Base-by-base conservation (phyloP, 1,140 invertebrate species). In the Microplitis demolitor region DNA sequence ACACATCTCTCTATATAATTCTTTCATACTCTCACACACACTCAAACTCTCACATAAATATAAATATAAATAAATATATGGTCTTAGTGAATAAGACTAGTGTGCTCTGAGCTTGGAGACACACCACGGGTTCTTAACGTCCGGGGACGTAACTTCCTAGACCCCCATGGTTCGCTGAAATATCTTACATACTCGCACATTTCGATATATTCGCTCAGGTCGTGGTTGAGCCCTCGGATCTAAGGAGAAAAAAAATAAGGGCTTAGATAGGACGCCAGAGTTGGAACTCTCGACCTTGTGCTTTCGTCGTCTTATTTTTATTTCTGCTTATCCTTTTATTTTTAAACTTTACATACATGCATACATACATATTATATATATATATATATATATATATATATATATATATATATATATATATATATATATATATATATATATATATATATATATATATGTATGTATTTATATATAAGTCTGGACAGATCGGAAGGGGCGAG, bases 401-500 rank as follows among this genome's bases (percentile, higher is more conserved):
- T 1, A 1, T 1, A 37, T 56, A 37, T 56, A 56, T 69, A 5
- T 56, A 34, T 69, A 14, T 11, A 45, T 11, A 45, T 45, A 8
- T 45, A 11, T 45, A 24, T 24, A 24, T 2, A 24, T 24, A 24
- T 2, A 24, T 24, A 24, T 24, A n/a, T n/a, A n/a, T n/a, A 58
- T 56, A 58, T 54, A 54, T 69, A 4, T 54, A 34, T 69, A n/a
- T 9, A 39, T 9, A 39, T 39, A 39, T 39, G 37, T 39, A 9
- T 39, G 9, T 39, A 39, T 39, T 39, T 39, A 39, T 39, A 45
- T 8, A 24, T 50, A 33, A n/a, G 24, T 11, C 51, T 33, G 24
- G 33, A 31, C 56, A 63, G 78, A 84, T 82, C 80, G 80, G 77
- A 71, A 67, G 83, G 83, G 85, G 84, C 85, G 85, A 85, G 85